Base-by-base conservation (phyloP, 2,888 invertebrate species). In the Gandaritis pyraliata region DNA sequence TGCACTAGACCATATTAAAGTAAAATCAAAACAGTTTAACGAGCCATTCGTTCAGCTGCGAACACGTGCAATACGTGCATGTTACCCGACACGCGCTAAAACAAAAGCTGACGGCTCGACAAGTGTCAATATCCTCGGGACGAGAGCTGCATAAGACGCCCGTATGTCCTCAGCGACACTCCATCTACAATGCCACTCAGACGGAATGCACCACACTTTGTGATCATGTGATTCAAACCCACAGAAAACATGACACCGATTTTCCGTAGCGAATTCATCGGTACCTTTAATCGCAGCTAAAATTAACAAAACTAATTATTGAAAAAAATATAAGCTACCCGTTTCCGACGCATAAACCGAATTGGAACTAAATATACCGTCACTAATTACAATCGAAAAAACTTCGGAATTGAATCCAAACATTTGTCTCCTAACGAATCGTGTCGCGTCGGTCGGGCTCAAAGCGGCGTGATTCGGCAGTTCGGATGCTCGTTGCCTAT, bases 381-480 rank as follows among this genome's bases (percentile, higher is more conserved):
- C 80, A 88, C 92, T 90, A 90, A 92, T 90, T 83, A 86, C 77
- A 68, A 48, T 62, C 69, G 69, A 88, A 90, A 90, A 89, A 87
- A 76, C 79, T 70, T 81, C 78, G 85, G 87, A 89, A 91, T 90
- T 91, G 91, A 91, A 90, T 90, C 83, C 85, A 89, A 90, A 90
- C 91, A 90, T 91, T 92, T 92, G 91, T 91, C 89, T 92, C 89
- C 76, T 91, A 92, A 92, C 91, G 90, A 90, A 90, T 90, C 91
- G 90, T 89, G 85, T 88, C 89, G 86, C 78, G 86, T 66, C 57
- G 61, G 53, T 53, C 29, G 30, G 50, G 1, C 77, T 90, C 91
- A 91, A 90, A 91, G 92, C 87, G 74, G 82, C 87, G 87, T 92
- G 92, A 92, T 90, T 90, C 90, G 90, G 87, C 92, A 85, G 80